Conservation (phyloP, 92 coral and sea anemone genomes). For the Metridium senile region DNA sequence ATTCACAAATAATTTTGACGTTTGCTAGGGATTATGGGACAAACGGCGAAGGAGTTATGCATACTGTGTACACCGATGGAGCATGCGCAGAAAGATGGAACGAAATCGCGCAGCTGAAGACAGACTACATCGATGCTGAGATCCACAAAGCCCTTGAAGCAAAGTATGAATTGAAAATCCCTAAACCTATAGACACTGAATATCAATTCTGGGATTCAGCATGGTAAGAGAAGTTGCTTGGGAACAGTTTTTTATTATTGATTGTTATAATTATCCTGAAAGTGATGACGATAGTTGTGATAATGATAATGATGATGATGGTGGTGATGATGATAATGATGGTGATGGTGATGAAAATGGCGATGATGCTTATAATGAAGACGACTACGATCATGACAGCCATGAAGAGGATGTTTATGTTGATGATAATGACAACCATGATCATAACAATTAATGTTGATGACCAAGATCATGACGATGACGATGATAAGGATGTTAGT, state of each 20-base stretch:
- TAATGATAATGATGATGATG: too few species aligned
- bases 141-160: slow-evolving; percentile 46
- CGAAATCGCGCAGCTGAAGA: slow-evolving; percentile 21
- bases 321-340: too few species aligned
- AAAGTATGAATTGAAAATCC: slow-evolving; percentile 38
- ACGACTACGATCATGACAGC: too few species aligned
- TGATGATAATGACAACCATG: too few species aligned
- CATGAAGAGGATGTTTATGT: too few species aligned
- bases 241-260: background rate
- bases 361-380: background rate
- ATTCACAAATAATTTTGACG: background rate
- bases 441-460: too few species aligned
- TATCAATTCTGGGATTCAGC: slow-evolving; percentile 47
- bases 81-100: slow-evolving; percentile 41
- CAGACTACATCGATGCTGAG: slow-evolving; percentile 22
- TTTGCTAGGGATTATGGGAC: slow-evolving; percentile 27
- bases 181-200: slow-evolving; percentile 35
- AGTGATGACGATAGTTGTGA: background rate
- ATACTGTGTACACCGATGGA: slow-evolving; percentile 49
- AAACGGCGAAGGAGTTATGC: slow-evolving; percentile 43
- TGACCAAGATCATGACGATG: too few species aligned
- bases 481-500: too few species aligned
- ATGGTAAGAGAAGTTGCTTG: slow-evolving; percentile 25
- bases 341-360: too few species aligned
- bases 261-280: background rate